phyloP scores from a whole-genome alignment of 2,113 vertebrate species.

The Xiphias gladius region DNA sequence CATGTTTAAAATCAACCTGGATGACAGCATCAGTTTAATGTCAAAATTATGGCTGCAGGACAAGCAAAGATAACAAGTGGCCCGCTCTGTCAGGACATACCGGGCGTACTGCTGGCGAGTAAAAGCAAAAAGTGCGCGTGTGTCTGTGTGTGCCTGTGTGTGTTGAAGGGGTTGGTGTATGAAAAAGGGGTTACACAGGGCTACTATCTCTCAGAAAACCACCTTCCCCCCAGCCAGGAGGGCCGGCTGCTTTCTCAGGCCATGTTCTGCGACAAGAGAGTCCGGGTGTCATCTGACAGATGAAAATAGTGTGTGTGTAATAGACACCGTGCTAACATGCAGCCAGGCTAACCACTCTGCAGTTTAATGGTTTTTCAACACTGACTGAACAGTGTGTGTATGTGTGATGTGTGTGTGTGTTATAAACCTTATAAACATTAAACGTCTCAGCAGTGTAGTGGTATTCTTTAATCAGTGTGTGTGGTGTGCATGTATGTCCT shows the following conservation, averaged over 20 bases:
- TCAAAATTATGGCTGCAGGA: no score
- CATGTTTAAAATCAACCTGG: background rate
- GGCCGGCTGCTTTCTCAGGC: constrained; percentile 45
- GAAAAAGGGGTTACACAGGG: constrained; percentile 36
- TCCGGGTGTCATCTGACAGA: constrained; percentile 77
- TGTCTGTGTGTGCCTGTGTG: background rate
- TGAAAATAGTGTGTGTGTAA: constrained; percentile 84
- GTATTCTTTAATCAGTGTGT: constrained; percentile 69
- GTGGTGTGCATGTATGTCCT: constrained; percentile 40
- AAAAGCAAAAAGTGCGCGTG: background rate
- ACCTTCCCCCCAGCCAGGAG: background rate
- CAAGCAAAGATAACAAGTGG: constrained; percentile 2
- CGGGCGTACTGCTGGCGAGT: background rate
- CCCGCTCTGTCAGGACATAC: background rate
- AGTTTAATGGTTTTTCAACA: constrained; percentile 79
- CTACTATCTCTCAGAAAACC: background rate
- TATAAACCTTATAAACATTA: constrained; percentile 21
- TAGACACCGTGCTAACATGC: constrained; percentile 74
- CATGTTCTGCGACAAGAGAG: constrained; percentile 69
- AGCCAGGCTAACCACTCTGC: constrained; percentile 63
- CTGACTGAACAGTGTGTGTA: constrained; percentile 17
- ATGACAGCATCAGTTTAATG: background rate
- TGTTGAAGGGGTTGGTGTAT: constrained; percentile 10
- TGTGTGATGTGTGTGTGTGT: constrained; percentile 18
- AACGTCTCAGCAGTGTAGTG: constrained; percentile 50